A percentile compares a stretch with the other conserved stretches of the same genome.
These are phyloP conservation scores for Aporophyla nigra DNA, from an alignment of 2,888 invertebrate species.

Conservation along the genomic window DNA sequence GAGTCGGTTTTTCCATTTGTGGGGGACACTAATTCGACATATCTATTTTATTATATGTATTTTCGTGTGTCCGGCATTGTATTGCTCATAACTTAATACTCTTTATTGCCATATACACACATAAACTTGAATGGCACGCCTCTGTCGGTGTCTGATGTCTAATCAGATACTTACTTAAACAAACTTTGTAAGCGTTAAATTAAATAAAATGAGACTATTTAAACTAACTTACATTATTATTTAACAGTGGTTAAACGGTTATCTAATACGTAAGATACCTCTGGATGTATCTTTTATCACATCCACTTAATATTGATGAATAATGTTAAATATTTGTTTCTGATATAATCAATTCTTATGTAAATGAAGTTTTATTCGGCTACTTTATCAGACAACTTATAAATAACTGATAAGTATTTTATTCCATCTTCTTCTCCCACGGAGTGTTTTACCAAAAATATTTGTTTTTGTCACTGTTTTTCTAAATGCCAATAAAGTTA, in stretches of 20 bases:
- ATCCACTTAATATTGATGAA: constrained; percentile 38
- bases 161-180: constrained; percentile 74
- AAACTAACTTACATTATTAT: constrained; percentile 51
- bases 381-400: constrained; percentile 23
- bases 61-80: constrained; percentile 76
- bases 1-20: constrained; percentile 82
- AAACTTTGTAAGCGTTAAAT: constrained; percentile 61
- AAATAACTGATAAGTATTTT: constrained; percentile 5
- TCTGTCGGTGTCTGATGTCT: constrained; percentile 77
- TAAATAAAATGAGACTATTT: constrained; percentile 64
- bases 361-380: constrained; percentile 31
- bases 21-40: constrained; percentile 81
- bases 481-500: neutral
- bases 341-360: constrained; percentile 47
- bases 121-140: constrained; percentile 82
- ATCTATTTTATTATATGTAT: constrained; percentile 84
- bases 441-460: neutral
- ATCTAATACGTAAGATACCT: constrained; percentile 24
- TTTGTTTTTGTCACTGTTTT: constrained; percentile 3
- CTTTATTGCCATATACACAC: constrained; percentile 81
- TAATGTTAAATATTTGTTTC: constrained; percentile 42
- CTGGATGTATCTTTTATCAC: constrained; percentile 19
- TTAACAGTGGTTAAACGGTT: constrained; percentile 30
- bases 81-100: constrained; percentile 79
- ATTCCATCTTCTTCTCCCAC: neutral